Evolutionary conservation across 2,888 invertebrate species (phyloP).

Genomic region (Rhagium mordax): DNA sequence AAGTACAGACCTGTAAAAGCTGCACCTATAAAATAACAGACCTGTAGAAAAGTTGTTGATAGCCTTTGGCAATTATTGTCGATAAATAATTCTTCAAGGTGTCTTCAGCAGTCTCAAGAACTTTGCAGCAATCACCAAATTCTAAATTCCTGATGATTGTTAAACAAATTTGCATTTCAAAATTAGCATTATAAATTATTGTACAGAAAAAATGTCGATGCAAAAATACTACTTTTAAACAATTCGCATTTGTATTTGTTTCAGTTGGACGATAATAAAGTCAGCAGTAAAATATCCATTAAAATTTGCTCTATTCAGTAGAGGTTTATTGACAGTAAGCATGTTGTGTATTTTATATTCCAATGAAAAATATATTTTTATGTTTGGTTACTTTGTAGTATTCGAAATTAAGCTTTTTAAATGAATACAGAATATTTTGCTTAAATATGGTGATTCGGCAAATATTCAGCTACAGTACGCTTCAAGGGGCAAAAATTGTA

Average conservation of each 20-base stretch:
- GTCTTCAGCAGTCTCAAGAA: no score
- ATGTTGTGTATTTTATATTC: neutral
- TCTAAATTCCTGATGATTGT: no score
- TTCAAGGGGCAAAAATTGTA: no score
- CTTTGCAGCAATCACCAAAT: no score
- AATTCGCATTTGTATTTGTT: conserved; percentile 21
- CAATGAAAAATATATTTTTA: neutral
- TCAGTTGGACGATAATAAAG: conserved; percentile 11
- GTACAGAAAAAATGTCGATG: neutral
- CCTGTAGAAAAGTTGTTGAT: no score
- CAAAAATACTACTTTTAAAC: neutral
- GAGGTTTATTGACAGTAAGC: neutral
- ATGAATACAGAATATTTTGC: neutral
- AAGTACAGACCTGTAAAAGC: no score
- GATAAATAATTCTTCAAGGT: no score
- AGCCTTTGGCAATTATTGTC: no score
- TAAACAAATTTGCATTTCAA: neutral
- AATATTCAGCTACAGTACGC: no score
- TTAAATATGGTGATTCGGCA: no score
- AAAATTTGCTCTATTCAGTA: neutral
- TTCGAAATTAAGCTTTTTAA: neutral
- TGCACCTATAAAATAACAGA: no score
- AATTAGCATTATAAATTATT: conserved; percentile 3
- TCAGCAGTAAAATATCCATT: conserved; percentile 20
- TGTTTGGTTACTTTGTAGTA: neutral